Percentiles rank a stretch among this genome's conserved stretches.
Conservation (phyloP, 2,888 invertebrate genomes). For the Euproctis similis region DNA sequence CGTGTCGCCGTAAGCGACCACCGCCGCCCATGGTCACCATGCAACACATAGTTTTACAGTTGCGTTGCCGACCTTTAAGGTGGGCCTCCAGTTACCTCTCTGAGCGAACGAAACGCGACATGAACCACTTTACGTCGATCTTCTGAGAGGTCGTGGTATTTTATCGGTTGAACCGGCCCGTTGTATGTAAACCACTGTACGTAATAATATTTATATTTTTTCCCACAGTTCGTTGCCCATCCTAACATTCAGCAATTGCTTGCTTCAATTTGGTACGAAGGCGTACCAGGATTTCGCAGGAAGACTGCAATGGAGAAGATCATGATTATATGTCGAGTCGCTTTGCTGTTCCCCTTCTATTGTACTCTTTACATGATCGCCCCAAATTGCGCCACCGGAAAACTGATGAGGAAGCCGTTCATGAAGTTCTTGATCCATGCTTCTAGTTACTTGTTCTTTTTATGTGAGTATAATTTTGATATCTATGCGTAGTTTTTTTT, state of each 20-base stretch:
- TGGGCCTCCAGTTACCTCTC: no score
- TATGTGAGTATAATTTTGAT: constrained; percentile 81
- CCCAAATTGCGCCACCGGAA: constrained; percentile 86
- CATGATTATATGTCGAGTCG: constrained; percentile 83
- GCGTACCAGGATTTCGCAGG: constrained; percentile 93
- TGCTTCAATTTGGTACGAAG: constrained; percentile 96
- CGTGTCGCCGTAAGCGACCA: no score
- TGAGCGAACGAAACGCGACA: no score
- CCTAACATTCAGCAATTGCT: constrained; percentile 95
- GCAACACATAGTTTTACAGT: no score
- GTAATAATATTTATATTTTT: background rate
- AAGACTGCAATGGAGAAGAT: constrained; percentile 84
- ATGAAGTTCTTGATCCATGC: constrained; percentile 98
- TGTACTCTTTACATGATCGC: constrained; percentile 89
- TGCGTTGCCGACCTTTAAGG: no score
- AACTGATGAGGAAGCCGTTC: constrained; percentile 93
- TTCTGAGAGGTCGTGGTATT: no score
- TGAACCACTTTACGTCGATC: no score
- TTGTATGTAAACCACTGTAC: background rate
- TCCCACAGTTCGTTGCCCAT: constrained; percentile 90
- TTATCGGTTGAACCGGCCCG: no score
- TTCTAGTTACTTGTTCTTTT: constrained; percentile 93
- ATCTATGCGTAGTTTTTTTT: no score
- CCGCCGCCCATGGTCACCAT: no score
- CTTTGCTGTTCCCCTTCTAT: constrained; percentile 90